phyloP scores from a whole-genome alignment of 2,113 vertebrate genomes.

The Colistium nudipinnis region DNA sequence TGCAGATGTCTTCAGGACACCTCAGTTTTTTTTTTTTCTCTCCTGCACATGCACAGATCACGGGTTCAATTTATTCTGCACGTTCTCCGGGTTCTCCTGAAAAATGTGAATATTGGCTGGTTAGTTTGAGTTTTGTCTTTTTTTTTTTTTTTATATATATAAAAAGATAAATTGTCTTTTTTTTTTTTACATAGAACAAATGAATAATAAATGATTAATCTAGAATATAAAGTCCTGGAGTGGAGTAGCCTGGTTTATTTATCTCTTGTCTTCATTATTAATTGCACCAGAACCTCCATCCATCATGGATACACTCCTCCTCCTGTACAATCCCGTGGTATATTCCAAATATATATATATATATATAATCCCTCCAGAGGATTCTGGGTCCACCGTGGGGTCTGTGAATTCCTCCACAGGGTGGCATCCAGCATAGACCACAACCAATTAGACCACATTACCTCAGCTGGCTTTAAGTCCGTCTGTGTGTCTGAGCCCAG shows the following conservation, averaged over 20 bases:
- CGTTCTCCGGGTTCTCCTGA: not conserved
- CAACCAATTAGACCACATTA: constrained; percentile 6
- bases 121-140: too few relatives aligned
- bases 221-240: too few relatives aligned
- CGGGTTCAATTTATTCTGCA: too few relatives aligned
- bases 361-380: constrained; percentile 3
- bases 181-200: too few relatives aligned
- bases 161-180: too few relatives aligned
- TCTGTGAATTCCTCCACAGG: constrained; percentile 18
- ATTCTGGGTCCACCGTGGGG: not conserved
- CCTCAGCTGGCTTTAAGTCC: not conserved
- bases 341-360: not conserved
- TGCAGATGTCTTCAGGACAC: not conserved
- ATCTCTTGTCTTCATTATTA: too few relatives aligned
- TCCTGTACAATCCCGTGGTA: not conserved
- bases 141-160: too few relatives aligned
- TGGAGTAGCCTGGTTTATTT: too few relatives aligned
- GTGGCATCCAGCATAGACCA: constrained; percentile 10
- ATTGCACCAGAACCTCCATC: too few relatives aligned
- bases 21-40: not conserved
- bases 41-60: too few relatives aligned
- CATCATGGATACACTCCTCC: too few relatives aligned
- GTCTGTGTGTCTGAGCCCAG: constrained; percentile 14
- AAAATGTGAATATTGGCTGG: not conserved
- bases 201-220: too few relatives aligned